Percentiles rank a stretch among this genome's conserved stretches.
Evolutionary conservation across 2,888 invertebrate species (phyloP).

Genomic region (Cylloceria caligata): DNA sequence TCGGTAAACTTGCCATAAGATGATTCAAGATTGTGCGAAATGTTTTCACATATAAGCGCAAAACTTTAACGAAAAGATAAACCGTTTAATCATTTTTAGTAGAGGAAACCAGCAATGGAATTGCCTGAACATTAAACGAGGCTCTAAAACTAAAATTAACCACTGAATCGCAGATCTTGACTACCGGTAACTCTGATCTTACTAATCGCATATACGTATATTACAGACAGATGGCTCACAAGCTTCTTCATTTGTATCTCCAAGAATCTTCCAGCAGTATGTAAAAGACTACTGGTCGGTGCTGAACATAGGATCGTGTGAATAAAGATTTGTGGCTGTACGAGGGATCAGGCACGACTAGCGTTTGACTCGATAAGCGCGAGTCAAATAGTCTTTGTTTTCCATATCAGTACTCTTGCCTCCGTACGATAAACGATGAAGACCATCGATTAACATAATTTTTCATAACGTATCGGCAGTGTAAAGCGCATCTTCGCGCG

Average conservation of each 20-base stretch:
- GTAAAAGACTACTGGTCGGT: constrained; percentile 41
- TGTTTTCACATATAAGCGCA: no score
- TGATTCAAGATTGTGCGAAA: background rate
- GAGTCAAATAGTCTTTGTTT: constrained; percentile 20
- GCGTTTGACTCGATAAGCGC: constrained; percentile 37
- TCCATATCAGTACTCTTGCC: constrained; percentile 31
- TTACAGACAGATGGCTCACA: background rate
- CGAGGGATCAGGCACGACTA: constrained; percentile 48
- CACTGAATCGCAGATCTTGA: background rate
- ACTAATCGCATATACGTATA: constrained; percentile 1
- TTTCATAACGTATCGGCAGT: constrained; percentile 23
- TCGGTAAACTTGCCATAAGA: background rate
- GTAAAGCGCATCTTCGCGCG: constrained; percentile 25
- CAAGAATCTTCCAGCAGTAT: constrained; percentile 23
- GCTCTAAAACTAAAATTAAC: background rate
- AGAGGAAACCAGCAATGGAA: background rate
- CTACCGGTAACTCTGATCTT: background rate
- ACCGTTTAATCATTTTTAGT: background rate
- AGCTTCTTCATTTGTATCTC: constrained; percentile 14
- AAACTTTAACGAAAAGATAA: no score
- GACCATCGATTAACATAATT: constrained; percentile 45
- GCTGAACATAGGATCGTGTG: constrained; percentile 43
- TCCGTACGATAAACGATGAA: constrained; percentile 51
- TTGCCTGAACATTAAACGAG: background rate
- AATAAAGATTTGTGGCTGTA: constrained; percentile 53